These are phyloP conservation scores for Oostethus manadensis DNA, from an alignment of 2,113 vertebrate genomes.

Conservation along the genomic window DNA sequence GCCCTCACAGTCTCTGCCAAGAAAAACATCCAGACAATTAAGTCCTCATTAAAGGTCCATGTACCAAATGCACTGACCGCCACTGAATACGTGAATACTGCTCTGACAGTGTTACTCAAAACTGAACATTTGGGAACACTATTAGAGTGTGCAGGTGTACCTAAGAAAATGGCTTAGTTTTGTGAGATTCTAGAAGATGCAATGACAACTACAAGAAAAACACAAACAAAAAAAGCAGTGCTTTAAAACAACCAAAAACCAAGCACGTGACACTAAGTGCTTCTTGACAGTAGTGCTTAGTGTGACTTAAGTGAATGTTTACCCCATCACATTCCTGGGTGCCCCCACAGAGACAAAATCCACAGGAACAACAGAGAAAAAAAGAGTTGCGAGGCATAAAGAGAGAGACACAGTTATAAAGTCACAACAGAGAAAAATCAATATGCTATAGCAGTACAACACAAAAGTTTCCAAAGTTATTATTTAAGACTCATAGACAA, in stretches of 20 bases:
- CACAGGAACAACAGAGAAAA: constrained; percentile 77
- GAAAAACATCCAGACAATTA: no score
- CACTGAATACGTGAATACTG: no score
- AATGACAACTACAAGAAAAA: constrained; percentile 12
- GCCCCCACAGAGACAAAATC: constrained; percentile 75
- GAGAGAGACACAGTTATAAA: constrained; percentile 65
- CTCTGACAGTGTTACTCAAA: no score
- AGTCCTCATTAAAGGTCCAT: no score
- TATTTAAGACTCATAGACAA: constrained; percentile 12
- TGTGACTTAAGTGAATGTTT: constrained; percentile 60
- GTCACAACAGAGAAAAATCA: constrained; percentile 67
- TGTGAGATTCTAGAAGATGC: constrained; percentile 1
- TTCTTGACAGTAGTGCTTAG: constrained; percentile 25
- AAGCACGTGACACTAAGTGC: constrained; percentile 14
- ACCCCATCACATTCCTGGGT: constrained; percentile 81
- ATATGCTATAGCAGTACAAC: constrained; percentile 37
- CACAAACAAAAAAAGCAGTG: background rate
- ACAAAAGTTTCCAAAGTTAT: background rate
- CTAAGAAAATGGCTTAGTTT: background rate
- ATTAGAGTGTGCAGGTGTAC: no score
- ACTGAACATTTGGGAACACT: no score
- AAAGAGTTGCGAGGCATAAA: constrained; percentile 50
- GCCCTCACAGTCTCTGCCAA: no score
- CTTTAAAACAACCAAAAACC: background rate
- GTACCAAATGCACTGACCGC: no score